Evolutionary conservation across 1,140 invertebrate genomes (phyloP), one percentile per base, ranked within the genome.

Genomic region (Drosophila tani): DNA sequence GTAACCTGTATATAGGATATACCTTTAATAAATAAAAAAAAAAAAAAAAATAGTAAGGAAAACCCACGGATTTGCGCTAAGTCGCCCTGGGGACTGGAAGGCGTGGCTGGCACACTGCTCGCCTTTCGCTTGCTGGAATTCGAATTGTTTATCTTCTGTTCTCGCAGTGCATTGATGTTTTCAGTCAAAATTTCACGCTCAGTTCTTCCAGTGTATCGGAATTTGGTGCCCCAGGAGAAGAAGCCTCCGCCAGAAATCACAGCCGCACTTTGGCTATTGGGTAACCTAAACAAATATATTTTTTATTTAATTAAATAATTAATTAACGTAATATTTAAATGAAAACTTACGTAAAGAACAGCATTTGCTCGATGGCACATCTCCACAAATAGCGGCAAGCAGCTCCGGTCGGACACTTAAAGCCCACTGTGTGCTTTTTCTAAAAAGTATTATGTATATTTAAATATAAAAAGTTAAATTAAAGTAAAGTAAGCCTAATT

Each of bases 381-480:
- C 97, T 95, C 98, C 98, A 99, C 40, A 99, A 95, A 93, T 99
- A 97, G 82, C 98, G 96, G 92, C 98, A 99, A 58, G 98, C 96
- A 35, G 96, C 95, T 19, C 97, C 96, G 69, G 97, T 97, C 41
- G 96, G 96, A 94, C 98, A 99, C 93, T 99, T 99, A 93, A 98
- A 99, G 12, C 98, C 98, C 65, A 99, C 96, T 43, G 98, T 98
- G 93, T 98, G 97, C 93, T 99, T 99, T 95, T 98, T 99, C 98
- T 99, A 51, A 5, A 70, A 47, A 21, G 11, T 14, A 35, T 1
- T 41, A 21, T 51, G 8, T 15, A 0, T 8, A 21, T 9, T 38
- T 5, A 21, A 6, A 51, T 17, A n/a, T 24, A 40, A 51, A 2
- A n/a, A n/a, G n/a, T n/a, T 12, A 24, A 29, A 32, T 12, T 3